Percentiles rank a stretch among this genome's conserved stretches.
Evolutionary conservation across 2,888 invertebrate species (phyloP).

Genomic region (Chymomyza caudatula): DNA sequence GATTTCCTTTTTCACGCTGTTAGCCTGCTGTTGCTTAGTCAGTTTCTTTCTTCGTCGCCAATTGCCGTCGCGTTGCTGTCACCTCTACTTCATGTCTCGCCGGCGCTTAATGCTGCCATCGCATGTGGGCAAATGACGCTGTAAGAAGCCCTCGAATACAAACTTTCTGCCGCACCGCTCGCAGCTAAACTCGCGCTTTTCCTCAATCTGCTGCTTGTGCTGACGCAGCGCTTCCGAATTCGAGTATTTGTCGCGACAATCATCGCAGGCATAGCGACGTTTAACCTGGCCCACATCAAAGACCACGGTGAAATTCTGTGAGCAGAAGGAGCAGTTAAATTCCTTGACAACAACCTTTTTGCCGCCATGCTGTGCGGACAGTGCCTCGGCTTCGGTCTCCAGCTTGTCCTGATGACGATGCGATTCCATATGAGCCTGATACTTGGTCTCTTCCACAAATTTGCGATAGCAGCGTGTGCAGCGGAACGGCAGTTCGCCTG

Average conservation of each 20-base stretch:
- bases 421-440: conserved; percentile 73
- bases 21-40: not conserved
- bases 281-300: conserved; percentile 77
- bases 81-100: conserved; percentile 74
- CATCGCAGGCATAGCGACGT: conserved; percentile 77
- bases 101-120: conserved; percentile 77
- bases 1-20: not conserved
- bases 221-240: conserved; percentile 75
- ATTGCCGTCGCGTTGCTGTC: conserved; percentile 52
- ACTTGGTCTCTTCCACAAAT: conserved; percentile 75
- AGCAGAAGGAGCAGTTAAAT: conserved; percentile 76
- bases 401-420: conserved; percentile 75
- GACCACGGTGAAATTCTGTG: conserved; percentile 75
- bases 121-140: conserved; percentile 76
- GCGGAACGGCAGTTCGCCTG: conserved; percentile 76
- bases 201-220: conserved; percentile 76
- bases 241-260: conserved; percentile 77
- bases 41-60: conserved; percentile 42
- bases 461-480: conserved; percentile 77
- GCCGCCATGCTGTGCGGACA: conserved; percentile 69
- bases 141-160: conserved; percentile 77
- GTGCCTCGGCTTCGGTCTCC: conserved; percentile 72
- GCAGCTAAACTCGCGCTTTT: conserved; percentile 76
- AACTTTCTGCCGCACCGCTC: conserved; percentile 77
- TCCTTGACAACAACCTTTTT: conserved; percentile 77